Evolutionary conservation across 2,888 invertebrate genomes (phyloP), one percentile per base, ranked within the genome.

Genomic region (Periphyllus acericola): DNA sequence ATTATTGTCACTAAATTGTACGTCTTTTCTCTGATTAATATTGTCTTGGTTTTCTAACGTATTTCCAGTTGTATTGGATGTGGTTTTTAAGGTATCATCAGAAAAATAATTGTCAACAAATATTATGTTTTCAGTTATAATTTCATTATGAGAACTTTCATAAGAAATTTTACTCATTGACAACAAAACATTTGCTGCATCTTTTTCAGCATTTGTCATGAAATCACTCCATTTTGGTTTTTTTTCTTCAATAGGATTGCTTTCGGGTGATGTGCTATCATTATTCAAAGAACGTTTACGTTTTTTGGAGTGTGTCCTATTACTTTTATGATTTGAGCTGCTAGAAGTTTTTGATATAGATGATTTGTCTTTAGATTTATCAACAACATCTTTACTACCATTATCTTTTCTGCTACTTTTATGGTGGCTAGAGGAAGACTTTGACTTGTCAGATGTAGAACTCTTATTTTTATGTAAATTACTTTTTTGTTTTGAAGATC

Each of bases 321-420:
- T 66, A 21, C 17, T 84, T 71, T 78, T 78, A 71, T 78, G 76
- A 84, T 9, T 76, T 46, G 68, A 68, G 34, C 17, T 72, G 11
- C 46, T 17, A 86, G 55, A 76, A 84, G 46, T 86, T 4, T 80
- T 55, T 0, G 68, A 76, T 4, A 52, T 34, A 25, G 72, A 86
- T 74, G 29, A 52, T 52, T 81, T 87, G 4, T 87, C 81, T 74
- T 87, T 87, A 60, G 72, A 32, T 60, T 75, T 87, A 32, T 60
- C 81, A 60, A 55, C 86, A 74, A 81, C 75, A 29, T 87, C 87
- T 81, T 87, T 87, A 87, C 60, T 81, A 40, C 74, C 60, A 74
- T 74, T 87, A 32, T 87, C 87, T 81, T 87, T 87, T 81, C 66
- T 80, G 81, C 36, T 80, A 74, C 60, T 87, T 87, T 81, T 87